Conservation (phyloP, 2,113 vertebrate genomes). For the Cacatua alba region DNA sequence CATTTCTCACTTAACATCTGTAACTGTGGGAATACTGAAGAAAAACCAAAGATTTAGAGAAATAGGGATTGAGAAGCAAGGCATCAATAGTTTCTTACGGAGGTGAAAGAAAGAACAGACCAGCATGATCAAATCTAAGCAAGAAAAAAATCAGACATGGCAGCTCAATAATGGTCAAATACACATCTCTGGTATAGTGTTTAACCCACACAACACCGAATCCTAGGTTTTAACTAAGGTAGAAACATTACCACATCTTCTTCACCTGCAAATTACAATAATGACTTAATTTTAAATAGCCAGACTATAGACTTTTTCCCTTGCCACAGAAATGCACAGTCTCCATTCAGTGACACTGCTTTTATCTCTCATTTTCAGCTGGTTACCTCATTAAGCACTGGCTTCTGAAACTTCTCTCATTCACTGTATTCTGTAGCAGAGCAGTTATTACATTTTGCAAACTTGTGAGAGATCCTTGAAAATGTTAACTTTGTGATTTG, state of each 20-base stretch:
- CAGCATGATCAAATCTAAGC: not conserved
- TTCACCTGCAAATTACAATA: not conserved
- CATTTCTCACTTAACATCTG: not conserved
- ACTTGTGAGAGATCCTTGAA: not conserved
- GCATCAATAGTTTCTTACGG: not conserved
- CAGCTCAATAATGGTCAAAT: not conserved
- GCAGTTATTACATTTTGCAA: not conserved
- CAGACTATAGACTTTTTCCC: not conserved
- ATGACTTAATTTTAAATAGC: not conserved
- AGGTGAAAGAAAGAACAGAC: not conserved
- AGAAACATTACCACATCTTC: not conserved
- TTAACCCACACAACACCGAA: not conserved
- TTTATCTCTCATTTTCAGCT: not conserved
- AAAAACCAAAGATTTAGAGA: not conserved
- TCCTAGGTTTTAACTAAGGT: not conserved
- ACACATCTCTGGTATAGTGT: not conserved
- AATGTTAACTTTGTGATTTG: not conserved
- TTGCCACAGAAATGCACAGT: not conserved
- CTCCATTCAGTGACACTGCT: not conserved
- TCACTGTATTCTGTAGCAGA: not conserved
- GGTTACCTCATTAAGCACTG: not conserved
- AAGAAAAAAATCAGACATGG: not conserved
- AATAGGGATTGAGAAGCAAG: not conserved
- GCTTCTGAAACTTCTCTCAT: not conserved
- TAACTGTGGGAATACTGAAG: not conserved